Base-by-base conservation (phyloP, 1,140 invertebrate species). In the Coboldia fuscipes region DNA sequence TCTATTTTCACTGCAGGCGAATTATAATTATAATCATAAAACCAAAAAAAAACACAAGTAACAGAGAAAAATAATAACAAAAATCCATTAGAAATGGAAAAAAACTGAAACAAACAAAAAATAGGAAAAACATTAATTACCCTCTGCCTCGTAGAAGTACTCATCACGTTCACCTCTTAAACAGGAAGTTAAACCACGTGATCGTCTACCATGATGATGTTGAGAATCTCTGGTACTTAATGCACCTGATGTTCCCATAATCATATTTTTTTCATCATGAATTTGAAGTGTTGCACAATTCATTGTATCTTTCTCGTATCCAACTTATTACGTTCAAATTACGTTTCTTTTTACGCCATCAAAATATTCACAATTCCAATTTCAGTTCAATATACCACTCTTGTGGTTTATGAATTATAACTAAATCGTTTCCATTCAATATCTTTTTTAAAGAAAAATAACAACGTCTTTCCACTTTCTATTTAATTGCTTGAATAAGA, bases 141-240 rank as follows among this genome's bases (percentile, higher is more conserved):
- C 29, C 28, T 36, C 35, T 31, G 29, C 29, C 43, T 51, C 49
- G 31, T 46, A 44, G 13, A 46, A 41, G 31, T 47, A 37, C 27
- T 54, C 51, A 33, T 54, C 51, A 28, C 51, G 47, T 37, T 54
- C 51, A 14, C 51, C 51, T 8, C 51, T 42, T 35, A 54, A 36
- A 42, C 51, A 54, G 18, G 51, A 54, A 33, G 51, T 44, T 23
- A 54, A 36, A 12, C 51, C 51, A 16, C 51, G 41, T 10, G 51
- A 52, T 13, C 40, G 31, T 21, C 40, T 27, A 12, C 28, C 37
- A 13, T 27, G 24, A 13, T 37, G 35, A 22, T 41, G 12, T 32
- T 32, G 18, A 13, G 19, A 20, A 12, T 32, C 30, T 10, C 14
- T n/a, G 3, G 17, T 15, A 12, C 17, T 16, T 3, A 12, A 10